Evolutionary conservation across 1,140 invertebrate genomes (phyloP).

Genomic region (Ostrea edulis): DNA sequence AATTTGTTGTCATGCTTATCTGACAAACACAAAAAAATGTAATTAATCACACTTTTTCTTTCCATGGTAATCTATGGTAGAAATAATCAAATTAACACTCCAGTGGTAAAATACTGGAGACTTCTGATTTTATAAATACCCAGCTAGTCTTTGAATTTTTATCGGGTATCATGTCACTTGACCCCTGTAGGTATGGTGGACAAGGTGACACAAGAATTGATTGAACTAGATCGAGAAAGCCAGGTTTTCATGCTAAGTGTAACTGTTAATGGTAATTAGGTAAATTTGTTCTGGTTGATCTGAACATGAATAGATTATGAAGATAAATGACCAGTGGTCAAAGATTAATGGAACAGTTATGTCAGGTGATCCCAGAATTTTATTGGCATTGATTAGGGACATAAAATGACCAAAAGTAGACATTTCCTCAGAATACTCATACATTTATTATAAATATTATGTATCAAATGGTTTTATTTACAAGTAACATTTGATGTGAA

Average conservation of each 20-base stretch:
- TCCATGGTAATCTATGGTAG: neutral
- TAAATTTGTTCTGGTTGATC: conserved; percentile 24
- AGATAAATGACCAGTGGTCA: conserved; percentile 22
- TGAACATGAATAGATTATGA: conserved; percentile 37
- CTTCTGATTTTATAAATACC: neutral
- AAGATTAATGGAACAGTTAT: conserved; percentile 16
- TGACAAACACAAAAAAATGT: conserved; percentile 13
- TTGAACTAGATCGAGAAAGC: neutral
- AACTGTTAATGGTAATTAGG: conserved; percentile 31
- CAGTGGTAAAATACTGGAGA: neutral
- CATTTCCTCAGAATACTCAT: neutral
- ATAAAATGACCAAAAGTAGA: conserved; percentile 15
- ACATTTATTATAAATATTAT: neutral
- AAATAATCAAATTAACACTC: neutral
- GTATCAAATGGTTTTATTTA: neutral
- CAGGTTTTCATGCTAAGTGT: conserved; percentile 16
- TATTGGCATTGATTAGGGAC: conserved; percentile 11
- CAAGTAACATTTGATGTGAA: neutral
- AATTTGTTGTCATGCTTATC: neutral
- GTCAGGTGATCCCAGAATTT: conserved; percentile 11
- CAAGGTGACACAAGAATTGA: conserved; percentile 28
- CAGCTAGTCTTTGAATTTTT: neutral
- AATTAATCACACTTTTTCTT: conserved; percentile 5
- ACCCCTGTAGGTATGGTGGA: conserved; percentile 14
- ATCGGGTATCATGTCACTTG: neutral